Conservation (phyloP, 2,113 vertebrate genomes). For the Conger conger region DNA sequence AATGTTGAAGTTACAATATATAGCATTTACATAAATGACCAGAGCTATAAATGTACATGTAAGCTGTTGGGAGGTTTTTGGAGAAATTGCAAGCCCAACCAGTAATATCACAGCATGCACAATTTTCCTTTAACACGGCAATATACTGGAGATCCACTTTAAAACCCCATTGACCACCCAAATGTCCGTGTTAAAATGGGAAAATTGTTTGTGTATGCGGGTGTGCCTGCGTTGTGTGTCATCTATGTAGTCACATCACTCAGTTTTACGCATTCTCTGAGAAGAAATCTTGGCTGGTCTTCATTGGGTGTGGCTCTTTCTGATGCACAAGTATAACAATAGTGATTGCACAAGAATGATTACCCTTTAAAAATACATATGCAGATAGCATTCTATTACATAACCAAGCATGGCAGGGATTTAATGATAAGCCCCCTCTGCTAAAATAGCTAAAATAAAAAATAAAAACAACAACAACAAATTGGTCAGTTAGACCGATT, state of each 20-base stretch:
- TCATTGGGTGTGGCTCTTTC: too few species aligned
- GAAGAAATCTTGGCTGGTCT: too few species aligned
- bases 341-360: too few species aligned
- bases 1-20: background rate
- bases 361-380: too few species aligned
- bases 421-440: too few species aligned
- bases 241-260: too few species aligned
- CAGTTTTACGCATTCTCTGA: too few species aligned
- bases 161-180: background rate
- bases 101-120: background rate
- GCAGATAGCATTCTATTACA: too few species aligned
- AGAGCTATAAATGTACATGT: background rate
- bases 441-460: too few species aligned
- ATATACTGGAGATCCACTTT: background rate
- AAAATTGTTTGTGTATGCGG: background rate
- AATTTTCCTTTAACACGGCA: background rate
- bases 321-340: too few species aligned
- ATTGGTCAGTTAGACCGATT: background rate
- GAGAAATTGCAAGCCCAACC: background rate
- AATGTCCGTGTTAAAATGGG: background rate
- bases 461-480: too few species aligned
- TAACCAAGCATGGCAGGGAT: too few species aligned
- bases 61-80: background rate
- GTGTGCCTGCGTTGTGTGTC: background rate
- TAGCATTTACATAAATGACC: background rate